These are phyloP conservation scores for Melieria omissa DNA, from an alignment of 2,888 invertebrate species.

Conservation along the genomic window DNA sequence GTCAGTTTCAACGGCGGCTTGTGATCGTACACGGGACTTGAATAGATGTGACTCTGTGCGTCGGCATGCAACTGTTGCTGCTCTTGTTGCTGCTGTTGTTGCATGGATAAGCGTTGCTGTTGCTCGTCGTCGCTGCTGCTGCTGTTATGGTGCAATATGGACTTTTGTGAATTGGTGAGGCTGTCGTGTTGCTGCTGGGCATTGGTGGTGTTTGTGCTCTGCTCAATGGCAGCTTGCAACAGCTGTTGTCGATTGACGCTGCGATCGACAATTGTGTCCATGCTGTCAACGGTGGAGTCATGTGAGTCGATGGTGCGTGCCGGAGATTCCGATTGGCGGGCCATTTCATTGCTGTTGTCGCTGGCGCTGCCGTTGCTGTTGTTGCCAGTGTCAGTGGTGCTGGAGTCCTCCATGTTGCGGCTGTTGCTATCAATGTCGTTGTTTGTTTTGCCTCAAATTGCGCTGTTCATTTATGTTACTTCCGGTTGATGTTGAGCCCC, in stretches of 20 bases:
- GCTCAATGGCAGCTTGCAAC: constrained; percentile 56
- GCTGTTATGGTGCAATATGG: constrained; percentile 55
- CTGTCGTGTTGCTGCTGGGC: constrained; percentile 52
- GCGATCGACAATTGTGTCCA: constrained; percentile 65
- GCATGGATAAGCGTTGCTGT: constrained; percentile 31
- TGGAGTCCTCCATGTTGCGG: constrained; percentile 8
- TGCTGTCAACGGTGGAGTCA: constrained; percentile 63
- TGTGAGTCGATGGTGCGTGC: constrained; percentile 64
- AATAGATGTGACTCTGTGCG: constrained; percentile 65
- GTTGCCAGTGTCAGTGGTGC: constrained; percentile 27
- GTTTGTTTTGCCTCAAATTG: constrained; percentile 10
- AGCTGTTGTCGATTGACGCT: constrained; percentile 53
- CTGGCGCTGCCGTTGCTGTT: constrained; percentile 40
- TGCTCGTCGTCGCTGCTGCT: constrained; percentile 45
- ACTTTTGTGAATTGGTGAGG: constrained; percentile 63
- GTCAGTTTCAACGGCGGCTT: constrained; percentile 55
- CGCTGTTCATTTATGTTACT: constrained; percentile 17
- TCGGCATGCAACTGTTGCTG: constrained; percentile 50
- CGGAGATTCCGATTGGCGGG: constrained; percentile 62
- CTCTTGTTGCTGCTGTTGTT: constrained; percentile 40
- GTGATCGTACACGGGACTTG: constrained; percentile 64
- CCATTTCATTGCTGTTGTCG: constrained; percentile 39
- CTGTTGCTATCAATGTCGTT: constrained; percentile 13
- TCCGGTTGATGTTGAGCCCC: constrained; percentile 18
- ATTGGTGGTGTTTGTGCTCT: constrained; percentile 60